Conservation (phyloP, 2,113 vertebrate species). For the Forbesichthys papilliferus region DNA sequence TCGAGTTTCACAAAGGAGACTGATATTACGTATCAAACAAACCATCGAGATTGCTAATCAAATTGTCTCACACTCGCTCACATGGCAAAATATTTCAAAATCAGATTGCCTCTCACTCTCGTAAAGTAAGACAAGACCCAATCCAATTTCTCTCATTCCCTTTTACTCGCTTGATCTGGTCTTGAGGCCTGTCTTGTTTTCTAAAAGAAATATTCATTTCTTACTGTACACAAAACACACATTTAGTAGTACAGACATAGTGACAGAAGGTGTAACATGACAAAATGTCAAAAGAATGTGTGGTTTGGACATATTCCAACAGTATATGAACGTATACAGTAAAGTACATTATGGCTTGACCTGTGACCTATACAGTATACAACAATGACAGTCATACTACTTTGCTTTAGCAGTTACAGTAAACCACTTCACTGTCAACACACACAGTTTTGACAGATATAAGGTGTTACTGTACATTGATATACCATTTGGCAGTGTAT, state of each 20-base stretch:
- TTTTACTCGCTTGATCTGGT: constrained; percentile 36
- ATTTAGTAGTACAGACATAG: neutral
- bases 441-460: constrained; percentile 16
- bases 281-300: too few relatives aligned
- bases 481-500: neutral
- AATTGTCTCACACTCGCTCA: constrained; percentile 73
- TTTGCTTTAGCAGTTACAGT: neutral
- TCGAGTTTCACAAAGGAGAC: constrained; percentile 74
- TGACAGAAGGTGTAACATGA: too few relatives aligned
- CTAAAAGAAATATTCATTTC: constrained; percentile 55
- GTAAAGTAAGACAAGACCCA: constrained; percentile 70
- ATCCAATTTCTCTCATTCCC: constrained; percentile 65
- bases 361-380: neutral
- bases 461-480: neutral
- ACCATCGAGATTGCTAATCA: constrained; percentile 75
- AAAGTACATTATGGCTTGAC: too few relatives aligned
- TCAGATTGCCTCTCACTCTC: constrained; percentile 74
- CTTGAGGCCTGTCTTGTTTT: constrained; percentile 22
- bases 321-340: neutral
- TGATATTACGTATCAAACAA: constrained; percentile 79
- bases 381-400: neutral
- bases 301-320: neutral
- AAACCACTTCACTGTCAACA: constrained; percentile 28
- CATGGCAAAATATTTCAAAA: constrained; percentile 77
- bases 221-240: constrained; percentile 38